Base-by-base conservation (phyloP, 2,113 vertebrate species). In the Drymodes brunneopygia region DNA sequence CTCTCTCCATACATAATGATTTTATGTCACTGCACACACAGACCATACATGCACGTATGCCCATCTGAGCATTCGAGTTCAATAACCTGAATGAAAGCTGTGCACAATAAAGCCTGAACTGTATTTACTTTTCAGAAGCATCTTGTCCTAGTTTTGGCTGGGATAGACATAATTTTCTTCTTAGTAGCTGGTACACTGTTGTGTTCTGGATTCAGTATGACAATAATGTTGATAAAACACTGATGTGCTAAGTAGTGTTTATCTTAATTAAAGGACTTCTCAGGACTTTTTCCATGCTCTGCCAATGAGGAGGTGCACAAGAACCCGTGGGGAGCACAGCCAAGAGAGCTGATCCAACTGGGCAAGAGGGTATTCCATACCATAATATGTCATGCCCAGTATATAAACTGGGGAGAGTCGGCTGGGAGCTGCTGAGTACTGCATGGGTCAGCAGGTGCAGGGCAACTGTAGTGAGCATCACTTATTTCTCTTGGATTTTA, bases 311-410 rank as follows among this genome's bases (percentile, higher is more conserved):
- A 56, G 33, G 48, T 62, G 29, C 25, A 56, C 24, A 71, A 56
- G 48, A 42, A n/a, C 21, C 0, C 0, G 17, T 11, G 18, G 25
- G n/a, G 14, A 54, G 9, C 21, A 31, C 1, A 56, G 17, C 4
- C 42, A 42, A 25, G 25, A 57, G 17, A 64, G 17, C 22, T 80
- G 67, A 65, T 28, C 25, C 27, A 31, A 28, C 14, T 19, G 35
- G 25, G 11, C 3, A 72, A 50, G 56, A 50, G 11, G 31, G 11
- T 25, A 57, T 72, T 72, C 14, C 17, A 27, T 31, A 64, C 14
- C 35, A 35, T 1, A 42, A 11, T 71, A 35, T 17, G 31, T 21
- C 16, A 25, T 5, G 3, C 13, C n/a, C 29, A 21, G 9, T 31
- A 10, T 31, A 27, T 31, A 56, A 64, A 64, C 7, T 7, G 25